Evolutionary conservation across 2,888 invertebrate genomes (phyloP).

Genomic region (Papilio demoleus): DNA sequence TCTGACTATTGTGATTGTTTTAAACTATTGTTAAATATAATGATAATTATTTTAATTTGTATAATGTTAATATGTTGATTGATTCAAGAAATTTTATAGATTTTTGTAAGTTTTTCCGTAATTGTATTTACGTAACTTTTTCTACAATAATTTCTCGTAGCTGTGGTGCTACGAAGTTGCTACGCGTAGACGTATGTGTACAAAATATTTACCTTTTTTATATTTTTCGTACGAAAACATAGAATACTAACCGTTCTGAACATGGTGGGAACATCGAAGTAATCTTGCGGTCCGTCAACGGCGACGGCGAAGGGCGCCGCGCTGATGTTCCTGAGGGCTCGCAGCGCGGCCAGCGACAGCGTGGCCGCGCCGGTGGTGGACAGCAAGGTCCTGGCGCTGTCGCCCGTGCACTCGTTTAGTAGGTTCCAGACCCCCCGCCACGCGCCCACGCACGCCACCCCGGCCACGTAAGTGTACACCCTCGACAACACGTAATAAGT

Average conservation of each 20-base stretch:
- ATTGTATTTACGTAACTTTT: conserved; percentile 2
- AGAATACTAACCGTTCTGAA: conserved; percentile 89
- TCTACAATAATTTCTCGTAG: conserved; percentile 15
- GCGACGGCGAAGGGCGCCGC: conserved; percentile 92
- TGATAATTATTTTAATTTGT: background rate
- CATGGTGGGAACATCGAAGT: conserved; percentile 93
- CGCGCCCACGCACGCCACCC: conserved; percentile 92
- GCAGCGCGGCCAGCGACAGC: conserved; percentile 86
- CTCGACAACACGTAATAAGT: conserved; percentile 88
- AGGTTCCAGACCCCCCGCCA: conserved; percentile 94
- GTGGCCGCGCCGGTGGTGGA: conserved; percentile 87
- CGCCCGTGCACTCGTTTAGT: conserved; percentile 88
- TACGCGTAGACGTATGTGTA: conserved; percentile 15
- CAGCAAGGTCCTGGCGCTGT: conserved; percentile 82
- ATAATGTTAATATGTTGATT: background rate
- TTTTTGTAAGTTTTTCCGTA: background rate
- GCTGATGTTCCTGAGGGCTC: conserved; percentile 90
- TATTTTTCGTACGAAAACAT: conserved; percentile 14
- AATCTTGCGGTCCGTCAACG: conserved; percentile 89
- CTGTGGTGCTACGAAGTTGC: conserved; percentile 32
- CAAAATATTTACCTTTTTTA: conserved; percentile 24
- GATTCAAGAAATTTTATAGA: background rate
- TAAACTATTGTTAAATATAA: background rate
- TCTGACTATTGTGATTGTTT: background rate
- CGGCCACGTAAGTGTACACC: conserved; percentile 89